Conservation (phyloP, 2,888 invertebrate genomes). For the Sarcophaga variegata region DNA sequence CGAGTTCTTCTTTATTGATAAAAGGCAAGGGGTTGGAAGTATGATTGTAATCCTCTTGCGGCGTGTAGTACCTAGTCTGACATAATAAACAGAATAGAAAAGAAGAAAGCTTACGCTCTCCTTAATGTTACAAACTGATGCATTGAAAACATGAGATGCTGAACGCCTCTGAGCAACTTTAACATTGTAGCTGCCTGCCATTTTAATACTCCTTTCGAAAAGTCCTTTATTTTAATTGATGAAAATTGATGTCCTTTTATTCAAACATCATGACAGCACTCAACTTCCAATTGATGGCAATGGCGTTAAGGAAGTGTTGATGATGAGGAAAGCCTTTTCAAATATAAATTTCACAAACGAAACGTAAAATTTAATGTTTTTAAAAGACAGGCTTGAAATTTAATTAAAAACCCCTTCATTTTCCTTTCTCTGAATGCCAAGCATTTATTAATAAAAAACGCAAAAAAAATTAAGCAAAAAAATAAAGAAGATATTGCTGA, state of each 20-base stretch:
- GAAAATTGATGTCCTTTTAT: not conserved
- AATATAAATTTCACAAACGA: constrained; percentile 53
- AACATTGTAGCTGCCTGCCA: too few relatives aligned
- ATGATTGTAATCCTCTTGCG: too few relatives aligned
- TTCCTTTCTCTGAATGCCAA: constrained; percentile 41
- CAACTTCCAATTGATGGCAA: constrained; percentile 47
- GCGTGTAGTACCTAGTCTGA: too few relatives aligned
- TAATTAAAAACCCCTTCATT: constrained; percentile 63
- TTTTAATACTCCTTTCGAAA: too few relatives aligned
- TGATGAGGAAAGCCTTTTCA: constrained; percentile 52
- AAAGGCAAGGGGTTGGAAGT: too few relatives aligned
- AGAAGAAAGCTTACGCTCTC: too few relatives aligned
- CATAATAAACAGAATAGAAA: too few relatives aligned
- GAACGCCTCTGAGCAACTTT: too few relatives aligned
- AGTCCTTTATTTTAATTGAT: too few relatives aligned
- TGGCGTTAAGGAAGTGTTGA: not conserved
- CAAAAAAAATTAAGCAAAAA: not conserved
- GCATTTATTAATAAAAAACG: constrained; percentile 61
- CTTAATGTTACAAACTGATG: too few relatives aligned
- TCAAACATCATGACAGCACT: constrained; percentile 21
- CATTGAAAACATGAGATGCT: too few relatives aligned
- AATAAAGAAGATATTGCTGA: constrained; percentile 4
- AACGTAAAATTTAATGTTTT: constrained; percentile 55
- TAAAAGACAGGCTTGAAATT: constrained; percentile 63
- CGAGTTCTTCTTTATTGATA: too few relatives aligned